Evolutionary conservation across 2,113 vertebrate genomes (phyloP), one percentile per base, ranked within the genome.

Genomic region (Orthonyx spaldingii): DNA sequence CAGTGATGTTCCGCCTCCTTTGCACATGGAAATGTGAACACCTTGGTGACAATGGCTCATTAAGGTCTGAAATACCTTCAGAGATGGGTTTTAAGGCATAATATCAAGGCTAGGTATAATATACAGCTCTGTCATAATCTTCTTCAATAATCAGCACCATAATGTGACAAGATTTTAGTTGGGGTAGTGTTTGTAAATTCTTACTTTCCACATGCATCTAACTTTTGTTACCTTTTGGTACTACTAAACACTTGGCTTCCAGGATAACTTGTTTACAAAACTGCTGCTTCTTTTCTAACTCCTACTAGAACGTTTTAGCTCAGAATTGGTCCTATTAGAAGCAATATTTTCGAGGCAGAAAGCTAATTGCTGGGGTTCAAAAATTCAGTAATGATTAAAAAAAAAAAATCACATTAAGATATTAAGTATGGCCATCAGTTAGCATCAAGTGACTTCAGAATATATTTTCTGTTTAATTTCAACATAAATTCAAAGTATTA

Each of bases 401-500:
- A 49, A 60, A 56, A 74, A 81, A 77, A 80, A 68, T 14, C 33
- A 69, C 59, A 91, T 88, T 64, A 80, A 77, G 41, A 13, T 57
- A 47, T 63, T 57, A 89, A 74, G 17, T 59, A 35, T 30, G 39
- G 27, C 35, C 33, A 78, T 70, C 44, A 88, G 15, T 52, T 70
- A 85, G 5, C 16, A 90, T 32, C 52, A 90, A 55, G 24, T 75
- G 35, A 90, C 30, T 59, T 77, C 15, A 82, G 33, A 71, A 78
- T 63, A 3, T 41, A 33, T 53, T 55, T 52, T 74, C 37, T 53
- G 55, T 39, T 63, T 27, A 26, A 85, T 80, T 92, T 70, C 26
- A 89, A 28, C 42, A 93, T 85, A 87, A 90, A 90, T 77, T 71
- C 26, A 59, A 60, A 75, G 47, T 21, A 74, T 44, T 84, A 60